Percentiles rank a stretch among this genome's conserved stretches.
Conservation (phyloP, 1,140 invertebrate genomes). For the Drosophila funebris region DNA sequence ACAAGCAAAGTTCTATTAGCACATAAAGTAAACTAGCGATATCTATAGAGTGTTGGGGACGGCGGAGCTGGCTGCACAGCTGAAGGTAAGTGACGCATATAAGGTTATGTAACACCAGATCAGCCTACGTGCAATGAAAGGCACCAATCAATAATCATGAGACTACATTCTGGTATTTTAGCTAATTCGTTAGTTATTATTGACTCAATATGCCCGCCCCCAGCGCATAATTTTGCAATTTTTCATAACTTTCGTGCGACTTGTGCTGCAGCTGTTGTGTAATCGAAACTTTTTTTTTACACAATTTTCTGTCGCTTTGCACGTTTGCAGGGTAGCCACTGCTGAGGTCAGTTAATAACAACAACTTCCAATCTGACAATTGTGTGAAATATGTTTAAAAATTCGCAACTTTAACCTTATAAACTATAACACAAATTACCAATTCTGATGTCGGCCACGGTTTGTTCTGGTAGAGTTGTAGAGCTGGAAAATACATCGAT, state of each 20-base stretch:
- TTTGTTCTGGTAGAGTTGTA: too few relatives aligned
- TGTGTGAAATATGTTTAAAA: not conserved
- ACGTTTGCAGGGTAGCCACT: not conserved
- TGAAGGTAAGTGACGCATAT: constrained; percentile 20
- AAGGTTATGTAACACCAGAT: constrained; percentile 43
- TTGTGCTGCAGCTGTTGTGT: constrained; percentile 59
- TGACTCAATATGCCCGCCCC: constrained; percentile 1
- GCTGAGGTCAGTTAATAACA: not conserved
- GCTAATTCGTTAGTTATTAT: not conserved
- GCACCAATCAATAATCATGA: constrained; percentile 6
- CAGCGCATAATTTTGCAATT: constrained; percentile 51
- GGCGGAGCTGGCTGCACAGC: not conserved
- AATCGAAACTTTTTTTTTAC: constrained; percentile 53
- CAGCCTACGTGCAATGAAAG: constrained; percentile 12
- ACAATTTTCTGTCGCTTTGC: not conserved
- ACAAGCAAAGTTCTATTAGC: not conserved
- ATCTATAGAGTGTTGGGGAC: not conserved
- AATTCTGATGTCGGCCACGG: constrained; percentile 38
- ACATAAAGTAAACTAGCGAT: constrained; percentile 12
- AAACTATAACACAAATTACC: constrained; percentile 42
- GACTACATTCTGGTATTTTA: not conserved
- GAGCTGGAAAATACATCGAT: too few relatives aligned
- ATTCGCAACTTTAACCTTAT: constrained; percentile 14
- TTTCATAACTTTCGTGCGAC: constrained; percentile 34
- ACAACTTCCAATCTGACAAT: not conserved